Evolutionary conservation across 2,888 invertebrate genomes (phyloP).

Genomic region (Folsomia manolachei): DNA sequence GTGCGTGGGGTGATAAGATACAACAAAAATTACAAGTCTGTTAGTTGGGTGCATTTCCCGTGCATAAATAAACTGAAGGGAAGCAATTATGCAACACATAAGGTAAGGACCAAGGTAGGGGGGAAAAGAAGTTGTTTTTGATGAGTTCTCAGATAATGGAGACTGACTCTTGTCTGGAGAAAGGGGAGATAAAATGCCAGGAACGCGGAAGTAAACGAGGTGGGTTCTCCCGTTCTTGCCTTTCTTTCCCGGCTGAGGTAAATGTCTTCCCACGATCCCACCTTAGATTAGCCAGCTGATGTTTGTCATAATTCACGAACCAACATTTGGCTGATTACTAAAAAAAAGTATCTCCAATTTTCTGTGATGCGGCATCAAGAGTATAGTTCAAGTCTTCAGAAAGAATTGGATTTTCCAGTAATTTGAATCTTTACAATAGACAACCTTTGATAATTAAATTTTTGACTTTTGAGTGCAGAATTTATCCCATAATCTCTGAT

Average conservation of each 20-base stretch:
- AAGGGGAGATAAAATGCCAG: neutral
- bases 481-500: constrained; percentile 2
- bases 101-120: neutral
- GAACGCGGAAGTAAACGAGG: neutral
- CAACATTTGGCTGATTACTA: neutral
- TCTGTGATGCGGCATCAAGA: too few relatives aligned
- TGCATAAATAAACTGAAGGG: too few relatives aligned
- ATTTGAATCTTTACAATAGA: too few relatives aligned
- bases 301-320: neutral
- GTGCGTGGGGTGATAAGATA: too few relatives aligned
- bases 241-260: neutral
- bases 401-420: too few relatives aligned
- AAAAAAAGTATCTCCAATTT: neutral
- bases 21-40: neutral
- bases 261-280: constrained; percentile 1
- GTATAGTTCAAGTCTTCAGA: too few relatives aligned
- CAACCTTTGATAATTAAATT: constrained; percentile 13
- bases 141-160: neutral
- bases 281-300: neutral
- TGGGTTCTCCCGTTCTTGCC: neutral
- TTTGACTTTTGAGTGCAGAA: constrained; percentile 17
- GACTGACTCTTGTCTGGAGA: neutral
- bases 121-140: neutral
- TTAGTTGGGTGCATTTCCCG: too few relatives aligned
- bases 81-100: constrained; percentile 3